These are phyloP conservation scores for Pseudochirops corinnae DNA, from an alignment of 2,797 vertebrate genomes.

Conservation along the genomic window DNA sequence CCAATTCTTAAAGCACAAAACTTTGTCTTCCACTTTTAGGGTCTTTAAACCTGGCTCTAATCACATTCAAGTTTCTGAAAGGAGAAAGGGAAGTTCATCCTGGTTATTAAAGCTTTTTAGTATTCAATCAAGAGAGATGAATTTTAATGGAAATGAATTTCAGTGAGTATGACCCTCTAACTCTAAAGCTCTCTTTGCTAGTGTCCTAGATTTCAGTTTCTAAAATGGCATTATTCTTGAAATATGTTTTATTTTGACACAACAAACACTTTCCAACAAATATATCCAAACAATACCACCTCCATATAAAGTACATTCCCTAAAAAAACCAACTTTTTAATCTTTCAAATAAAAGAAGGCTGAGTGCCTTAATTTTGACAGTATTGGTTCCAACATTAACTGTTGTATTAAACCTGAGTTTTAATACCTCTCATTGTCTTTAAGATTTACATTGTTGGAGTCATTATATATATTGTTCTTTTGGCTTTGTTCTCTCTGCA, in stretches of 20 bases:
- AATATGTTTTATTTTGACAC: not conserved
- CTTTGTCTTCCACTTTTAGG: constrained; percentile 54
- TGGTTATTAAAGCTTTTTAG: constrained; percentile 45
- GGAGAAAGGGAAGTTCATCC: constrained; percentile 59
- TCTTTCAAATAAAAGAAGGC: not conserved
- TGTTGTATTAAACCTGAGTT: not conserved
- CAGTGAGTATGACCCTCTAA: not conserved
- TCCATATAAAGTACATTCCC: not conserved
- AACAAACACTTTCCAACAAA: not conserved
- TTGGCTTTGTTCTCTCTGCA: not conserved
- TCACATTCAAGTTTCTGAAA: constrained; percentile 53
- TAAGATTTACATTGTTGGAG: not conserved
- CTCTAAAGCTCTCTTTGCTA: constrained; percentile 9
- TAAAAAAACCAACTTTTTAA: not conserved
- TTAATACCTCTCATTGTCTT: not conserved
- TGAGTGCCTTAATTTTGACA: not conserved
- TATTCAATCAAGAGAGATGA: constrained; percentile 13
- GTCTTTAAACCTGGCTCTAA: not conserved
- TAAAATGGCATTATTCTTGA: not conserved
- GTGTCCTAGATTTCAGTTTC: constrained; percentile 20
- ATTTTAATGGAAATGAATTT: constrained; percentile 38
- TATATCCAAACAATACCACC: not conserved
- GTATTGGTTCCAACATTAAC: not conserved
- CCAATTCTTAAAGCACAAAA: constrained; percentile 53
- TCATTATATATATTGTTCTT: not conserved